Evolutionary conservation across 1,140 invertebrate species (phyloP), one percentile per base, ranked within the genome.

Genomic region (Bombus sylvicola): DNA sequence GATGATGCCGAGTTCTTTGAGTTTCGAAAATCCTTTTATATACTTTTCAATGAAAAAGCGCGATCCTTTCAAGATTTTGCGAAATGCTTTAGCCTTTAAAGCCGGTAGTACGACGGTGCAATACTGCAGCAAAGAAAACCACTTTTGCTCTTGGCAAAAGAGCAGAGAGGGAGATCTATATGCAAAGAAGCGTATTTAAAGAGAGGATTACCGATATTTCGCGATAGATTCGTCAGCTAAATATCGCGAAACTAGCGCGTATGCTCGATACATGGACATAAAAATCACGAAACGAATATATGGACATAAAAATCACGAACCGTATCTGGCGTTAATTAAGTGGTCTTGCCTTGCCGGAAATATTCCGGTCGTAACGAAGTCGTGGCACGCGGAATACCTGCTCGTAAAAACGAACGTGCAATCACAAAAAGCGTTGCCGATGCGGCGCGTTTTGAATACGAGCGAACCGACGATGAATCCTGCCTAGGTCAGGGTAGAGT

Each of bases 401-500:
- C 1, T 22, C 22, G n/a, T 39, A 68, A 72, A 78, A 6, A n/a
- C 59, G 59, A 72, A 31, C 71, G 66, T 59, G 39, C 57, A 57
- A 77, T 62, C 15, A 28, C 59, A 37, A 79, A 31, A 74, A 28
- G 83, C 43, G 43, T 75, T 59, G 68, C 53, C n/a, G 9, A n/a
- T 25, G 9, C 39, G 39, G 9, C 9, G 71, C 80, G 77, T 86
- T 64, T 82, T 88, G 78, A 88, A 73, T 80, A 57, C 31, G 41
- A 74, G 39, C 69, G 73, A 69, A 71, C 25, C 68, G 77, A 25
- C n/a, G 10, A 12, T 41, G 31, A 57, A 47, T 41, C 47, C 71
- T 84, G 76, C 69, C 77, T 86, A 79, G 59, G 78, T 78, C 82
- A 81, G 73, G 57, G 31, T 62, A 37, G 76, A 80, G 41, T 37